These are phyloP conservation scores for Drosophila tanythrix DNA, from an alignment of 2,888 invertebrate species.

Conservation along the genomic window DNA sequence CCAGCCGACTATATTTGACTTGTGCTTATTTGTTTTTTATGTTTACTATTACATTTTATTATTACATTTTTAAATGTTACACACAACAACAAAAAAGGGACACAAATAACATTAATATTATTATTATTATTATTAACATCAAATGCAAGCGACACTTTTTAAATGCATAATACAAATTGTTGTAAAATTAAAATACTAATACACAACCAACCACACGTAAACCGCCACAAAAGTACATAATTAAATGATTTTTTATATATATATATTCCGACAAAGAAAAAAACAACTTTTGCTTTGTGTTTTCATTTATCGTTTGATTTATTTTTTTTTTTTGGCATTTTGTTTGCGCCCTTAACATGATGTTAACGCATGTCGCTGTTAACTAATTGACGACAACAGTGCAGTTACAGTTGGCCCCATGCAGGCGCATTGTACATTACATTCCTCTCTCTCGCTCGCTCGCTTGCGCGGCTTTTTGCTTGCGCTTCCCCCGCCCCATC, in stretches of 20 bases:
- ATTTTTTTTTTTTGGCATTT: slow-evolving; percentile 21
- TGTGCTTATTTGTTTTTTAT: slow-evolving; percentile 73
- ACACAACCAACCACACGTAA: slow-evolving; percentile 19
- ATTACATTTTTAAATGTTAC: slow-evolving; percentile 75
- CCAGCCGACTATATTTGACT: slow-evolving; percentile 52
- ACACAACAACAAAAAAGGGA: slow-evolving; percentile 54
- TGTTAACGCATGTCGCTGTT: slow-evolving; percentile 27
- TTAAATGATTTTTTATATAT: slow-evolving; percentile 68
- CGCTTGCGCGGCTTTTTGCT: slow-evolving; percentile 1
- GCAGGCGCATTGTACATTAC: slow-evolving; percentile 13
- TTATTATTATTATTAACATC: slow-evolving; percentile 29
- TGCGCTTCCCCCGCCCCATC: slow-evolving; percentile 2
- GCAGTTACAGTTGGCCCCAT: slow-evolving; percentile 14
- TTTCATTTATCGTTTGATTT: slow-evolving; percentile 37
- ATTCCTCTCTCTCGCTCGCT: slow-evolving; percentile 7
- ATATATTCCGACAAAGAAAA: slow-evolving; percentile 65
- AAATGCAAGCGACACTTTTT: slow-evolving; percentile 43
- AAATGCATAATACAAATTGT: slow-evolving; percentile 43
- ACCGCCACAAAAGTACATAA: slow-evolving; percentile 61
- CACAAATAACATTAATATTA: slow-evolving; percentile 59
- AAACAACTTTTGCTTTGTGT: slow-evolving; percentile 48
- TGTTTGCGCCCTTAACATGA: slow-evolving; percentile 40
- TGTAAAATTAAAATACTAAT: slow-evolving; percentile 40
- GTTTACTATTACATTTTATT: slow-evolving; percentile 64
- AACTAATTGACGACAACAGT: slow-evolving; percentile 14